Conservation (phyloP, 2,113 vertebrate genomes). For the Microcebus griseorufus region DNA sequence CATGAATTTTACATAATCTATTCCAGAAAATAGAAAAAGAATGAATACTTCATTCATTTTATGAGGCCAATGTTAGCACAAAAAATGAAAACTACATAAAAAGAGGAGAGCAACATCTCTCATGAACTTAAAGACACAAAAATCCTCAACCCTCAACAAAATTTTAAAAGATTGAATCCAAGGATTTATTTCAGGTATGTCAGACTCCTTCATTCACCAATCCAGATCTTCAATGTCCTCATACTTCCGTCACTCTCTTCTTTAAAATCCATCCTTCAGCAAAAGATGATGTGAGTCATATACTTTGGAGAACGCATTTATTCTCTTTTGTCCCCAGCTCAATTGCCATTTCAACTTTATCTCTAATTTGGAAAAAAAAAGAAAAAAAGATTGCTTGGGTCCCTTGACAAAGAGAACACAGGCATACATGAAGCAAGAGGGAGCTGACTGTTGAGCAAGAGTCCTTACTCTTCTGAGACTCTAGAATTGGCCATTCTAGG, state of each 20-base stretch:
- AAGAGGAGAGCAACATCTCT: background rate
- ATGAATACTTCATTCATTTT: background rate
- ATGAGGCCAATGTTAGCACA: background rate
- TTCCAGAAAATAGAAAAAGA: background rate
- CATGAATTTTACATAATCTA: background rate
- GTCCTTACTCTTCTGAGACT: background rate
- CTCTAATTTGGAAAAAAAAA: background rate
- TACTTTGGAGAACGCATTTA: background rate
- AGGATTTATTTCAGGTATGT: background rate
- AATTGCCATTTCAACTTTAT: background rate
- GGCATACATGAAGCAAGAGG: background rate
- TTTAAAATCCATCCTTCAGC: background rate
- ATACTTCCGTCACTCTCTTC: background rate
- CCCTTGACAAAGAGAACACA: background rate
- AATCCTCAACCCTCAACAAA: background rate
- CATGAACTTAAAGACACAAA: background rate
- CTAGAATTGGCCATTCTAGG: background rate
- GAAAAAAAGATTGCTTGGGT: background rate
- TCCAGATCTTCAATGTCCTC: background rate
- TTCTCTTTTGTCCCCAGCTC: background rate
- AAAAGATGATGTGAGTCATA: background rate
- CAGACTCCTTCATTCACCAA: background rate
- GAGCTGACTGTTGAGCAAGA: background rate
- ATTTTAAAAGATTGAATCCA: background rate
- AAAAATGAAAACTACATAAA: background rate